Evolutionary conservation across 2,113 vertebrate genomes (phyloP).

Genomic region (Zosterops pallidus): DNA sequence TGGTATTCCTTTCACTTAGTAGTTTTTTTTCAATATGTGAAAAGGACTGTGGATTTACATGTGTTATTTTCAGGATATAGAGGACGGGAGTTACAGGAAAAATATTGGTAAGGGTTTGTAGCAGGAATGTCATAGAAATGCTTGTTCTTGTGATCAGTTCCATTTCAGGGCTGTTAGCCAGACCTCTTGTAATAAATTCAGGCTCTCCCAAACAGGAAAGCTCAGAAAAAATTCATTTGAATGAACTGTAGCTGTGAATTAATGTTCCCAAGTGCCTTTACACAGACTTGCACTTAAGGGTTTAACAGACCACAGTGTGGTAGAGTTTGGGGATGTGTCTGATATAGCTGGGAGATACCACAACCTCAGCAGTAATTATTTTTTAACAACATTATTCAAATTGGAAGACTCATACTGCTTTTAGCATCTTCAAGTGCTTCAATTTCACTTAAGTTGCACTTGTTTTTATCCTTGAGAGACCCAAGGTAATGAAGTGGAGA

Average conservation of each 20-base stretch:
- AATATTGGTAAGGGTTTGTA: background rate
- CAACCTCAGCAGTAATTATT: background rate
- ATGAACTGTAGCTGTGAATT: conserved; percentile 9
- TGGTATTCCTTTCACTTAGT: background rate
- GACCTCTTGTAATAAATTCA: background rate
- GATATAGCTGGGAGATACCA: background rate
- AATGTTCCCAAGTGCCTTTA: background rate
- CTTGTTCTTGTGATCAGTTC: conserved; percentile 1
- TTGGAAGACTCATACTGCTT: background rate
- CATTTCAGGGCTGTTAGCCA: background rate
- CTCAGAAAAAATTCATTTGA: conserved; percentile 34
- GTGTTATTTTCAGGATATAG: background rate
- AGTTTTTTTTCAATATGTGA: background rate
- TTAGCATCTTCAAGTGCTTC: background rate
- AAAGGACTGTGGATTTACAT: background rate
- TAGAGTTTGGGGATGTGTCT: background rate
- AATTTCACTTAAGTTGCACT: background rate
- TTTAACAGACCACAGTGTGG: background rate
- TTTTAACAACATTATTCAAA: background rate
- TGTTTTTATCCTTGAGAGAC: background rate
- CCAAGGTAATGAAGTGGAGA: background rate
- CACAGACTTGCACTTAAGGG: background rate
- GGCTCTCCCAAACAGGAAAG: conserved; percentile 32
- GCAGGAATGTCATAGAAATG: background rate
- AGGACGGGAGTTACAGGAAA: background rate